Base-by-base conservation (phyloP, 1,140 invertebrate species). In the Pinna nobilis region DNA sequence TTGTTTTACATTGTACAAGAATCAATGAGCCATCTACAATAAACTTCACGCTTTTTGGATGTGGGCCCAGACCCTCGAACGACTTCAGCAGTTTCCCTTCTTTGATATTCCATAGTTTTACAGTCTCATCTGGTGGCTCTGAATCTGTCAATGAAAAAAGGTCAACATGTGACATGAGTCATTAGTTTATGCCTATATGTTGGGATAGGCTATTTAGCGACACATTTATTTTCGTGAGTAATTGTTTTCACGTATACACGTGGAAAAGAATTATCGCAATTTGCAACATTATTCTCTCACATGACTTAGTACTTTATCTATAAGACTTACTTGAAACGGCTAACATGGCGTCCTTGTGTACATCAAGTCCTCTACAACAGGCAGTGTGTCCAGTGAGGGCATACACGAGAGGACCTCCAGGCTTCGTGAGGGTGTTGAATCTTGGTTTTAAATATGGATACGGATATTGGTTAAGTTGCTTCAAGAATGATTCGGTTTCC, bases 51-150 rank as follows among this genome's bases (percentile, higher is more conserved):
- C 23, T 59, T 18, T 35, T 20, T 4, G 55, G 30, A 35, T n/a
- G 33, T 59, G 6, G 11, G 4, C 30, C 30, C 18, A 59, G n/a
- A 25, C 28, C 37, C 7, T 59, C 55, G 30, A 59, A 35, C 23
- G 55, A 59, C 37, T 59, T 59, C 13, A 59, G 20, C 28, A 59
- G 30, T 33, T 59, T 59, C 37, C 55, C 55, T n/a, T 59, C 37
- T 59, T 59, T 59, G 15, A 59, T n/a, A 59, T 59, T 20, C 55
- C 55, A 59, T 35, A 59, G 30, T 33, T 35, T 59, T n/a, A 59
- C 37, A 33, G 30, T 59, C n/a, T 33, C 37, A 33, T 59, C 55
- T 13, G 55, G 55, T n/a, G n/a, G 30, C 2, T 59, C 23, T 59
- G 55, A 30, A 59, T 33, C 55, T 59, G 15, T 4, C 4, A 59